phyloP scores from a whole-genome alignment of 2,797 vertebrate genomes.

The Crenuchus spilurus region DNA sequence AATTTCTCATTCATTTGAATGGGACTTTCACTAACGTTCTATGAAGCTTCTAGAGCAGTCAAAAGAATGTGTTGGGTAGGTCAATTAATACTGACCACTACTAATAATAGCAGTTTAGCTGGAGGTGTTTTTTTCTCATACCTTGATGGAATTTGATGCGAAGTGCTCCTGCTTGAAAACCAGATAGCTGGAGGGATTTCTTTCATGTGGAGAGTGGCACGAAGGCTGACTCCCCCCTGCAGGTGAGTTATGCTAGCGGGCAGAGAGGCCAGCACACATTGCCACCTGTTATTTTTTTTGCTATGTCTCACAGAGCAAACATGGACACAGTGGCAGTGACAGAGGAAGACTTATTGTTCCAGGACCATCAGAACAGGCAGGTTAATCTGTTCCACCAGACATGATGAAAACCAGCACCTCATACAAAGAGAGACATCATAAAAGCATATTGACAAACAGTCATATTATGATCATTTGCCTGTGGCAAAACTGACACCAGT shows the following conservation, averaged over 20 bases:
- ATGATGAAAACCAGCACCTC: slow-evolving; percentile 10
- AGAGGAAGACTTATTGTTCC: slow-evolving; percentile 14
- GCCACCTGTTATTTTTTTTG: not conserved
- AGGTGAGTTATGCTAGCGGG: slow-evolving; percentile 16
- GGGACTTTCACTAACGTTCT: not conserved
- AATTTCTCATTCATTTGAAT: too few species aligned
- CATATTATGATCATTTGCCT: not conserved
- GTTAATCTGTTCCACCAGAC: slow-evolving; percentile 24
- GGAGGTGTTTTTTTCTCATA: not conserved
- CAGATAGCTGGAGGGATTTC: not conserved
- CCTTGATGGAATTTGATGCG: not conserved
- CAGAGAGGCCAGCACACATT: slow-evolving; percentile 11
- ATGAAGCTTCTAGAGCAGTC: not conserved
- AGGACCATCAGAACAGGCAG: not conserved
- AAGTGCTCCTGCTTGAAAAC: not conserved
- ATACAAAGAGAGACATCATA: not conserved
- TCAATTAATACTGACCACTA: not conserved
- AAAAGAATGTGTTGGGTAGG: too few species aligned
- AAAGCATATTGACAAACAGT: slow-evolving; percentile 18
- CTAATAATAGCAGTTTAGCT: not conserved
- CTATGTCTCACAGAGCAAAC: not conserved
- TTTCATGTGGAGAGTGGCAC: not conserved
- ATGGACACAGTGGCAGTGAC: not conserved
- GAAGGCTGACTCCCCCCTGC: slow-evolving; percentile 2
- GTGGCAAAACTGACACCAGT: not conserved